Conservation (phyloP, 2,113 vertebrate species). For the Morone saxatilis region DNA sequence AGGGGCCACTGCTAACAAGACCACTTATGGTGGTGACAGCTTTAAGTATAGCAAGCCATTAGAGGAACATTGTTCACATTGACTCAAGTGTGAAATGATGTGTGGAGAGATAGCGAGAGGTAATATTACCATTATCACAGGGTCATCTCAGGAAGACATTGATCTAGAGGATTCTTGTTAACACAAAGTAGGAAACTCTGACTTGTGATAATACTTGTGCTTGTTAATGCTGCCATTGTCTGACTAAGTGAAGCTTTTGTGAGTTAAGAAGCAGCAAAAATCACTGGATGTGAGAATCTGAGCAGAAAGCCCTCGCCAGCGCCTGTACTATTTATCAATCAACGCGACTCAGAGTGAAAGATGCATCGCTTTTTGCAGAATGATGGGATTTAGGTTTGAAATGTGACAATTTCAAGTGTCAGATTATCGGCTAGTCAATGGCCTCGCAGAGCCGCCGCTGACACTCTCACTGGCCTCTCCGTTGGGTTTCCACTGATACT, state of each 20-base stretch:
- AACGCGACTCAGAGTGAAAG: slow-evolving; percentile 16
- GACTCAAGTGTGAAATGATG: slow-evolving; percentile 76
- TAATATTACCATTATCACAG: slow-evolving; percentile 71
- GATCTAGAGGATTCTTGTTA: slow-evolving; percentile 63
- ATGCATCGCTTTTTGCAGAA: neutral
- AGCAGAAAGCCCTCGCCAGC: neutral
- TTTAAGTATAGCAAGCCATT: slow-evolving; percentile 82
- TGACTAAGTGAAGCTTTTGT: slow-evolving; percentile 26
- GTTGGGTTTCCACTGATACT: slow-evolving; percentile 71
- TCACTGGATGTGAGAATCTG: slow-evolving; percentile 1
- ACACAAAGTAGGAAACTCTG: slow-evolving; percentile 52
- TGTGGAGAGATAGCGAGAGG: slow-evolving; percentile 68
- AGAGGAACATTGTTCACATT: slow-evolving; percentile 70
- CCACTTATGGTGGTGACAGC: slow-evolving; percentile 72
- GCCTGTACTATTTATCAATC: slow-evolving; percentile 12
- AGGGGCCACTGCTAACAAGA: slow-evolving; percentile 73
- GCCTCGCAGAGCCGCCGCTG: slow-evolving; percentile 24
- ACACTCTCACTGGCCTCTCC: slow-evolving; percentile 48
- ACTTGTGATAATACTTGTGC: slow-evolving; percentile 39
- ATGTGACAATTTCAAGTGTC: slow-evolving; percentile 48
- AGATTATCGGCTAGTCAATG: slow-evolving; percentile 49
- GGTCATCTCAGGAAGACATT: slow-evolving; percentile 72
- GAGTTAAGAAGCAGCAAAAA: slow-evolving; percentile 15
- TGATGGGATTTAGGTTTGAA: slow-evolving; percentile 42
- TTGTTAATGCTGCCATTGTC: slow-evolving; percentile 41